Base-by-base conservation (phyloP, 2,797 vertebrate genomes). In the Lepus oiostolus region DNA sequence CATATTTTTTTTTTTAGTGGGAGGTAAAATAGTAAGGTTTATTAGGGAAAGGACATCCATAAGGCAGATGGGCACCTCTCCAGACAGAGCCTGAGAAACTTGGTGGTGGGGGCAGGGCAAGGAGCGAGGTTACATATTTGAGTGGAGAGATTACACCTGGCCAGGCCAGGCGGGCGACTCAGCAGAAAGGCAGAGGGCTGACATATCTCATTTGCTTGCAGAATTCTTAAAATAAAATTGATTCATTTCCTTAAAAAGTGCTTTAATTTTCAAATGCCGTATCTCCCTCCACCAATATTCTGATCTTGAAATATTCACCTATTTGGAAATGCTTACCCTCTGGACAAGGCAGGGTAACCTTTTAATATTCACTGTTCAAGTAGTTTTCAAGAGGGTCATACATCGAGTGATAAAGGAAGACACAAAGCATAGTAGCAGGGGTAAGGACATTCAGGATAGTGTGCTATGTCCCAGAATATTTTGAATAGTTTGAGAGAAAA, bases 171-270 rank as follows among this genome's bases (percentile, higher is more conserved):
- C 35, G 35, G 35, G 35, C 35, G 4, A 35, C 35, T 35, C 35
- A 35, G 35, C 35, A 35, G 35, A 35, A 35, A 35, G 35, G 35
- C 35, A 35, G 35, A 35, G 35, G 35, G 35, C 35, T 35, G 35
- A 80, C 22, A 87, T 24, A 52, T 38, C 2, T 47, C 47, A 74
- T 63, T 91, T 52, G 47, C 16, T 16, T 26, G 28, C 80, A 14
- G 38, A 87, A 85, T 90, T 94, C 42, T 52, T 50, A 88, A 83
- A 86, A 91, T 85, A 13, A 93, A 75, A 95, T 26, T 65, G 19
- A 58, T 68, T 63, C 63, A 26, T 54, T 5, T 70, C 26, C 62
- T 65, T 88, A 82, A 91, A 92, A 96, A 93, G 72, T 32, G 8
- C 2, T 30, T 82, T 83, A 85, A 54, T 54, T 50, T 71, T 82